Evolutionary conservation across 92 coral and sea anemone species (phyloP), one percentile per base, ranked within the genome.

Genomic region (Palythoa grandis): DNA sequence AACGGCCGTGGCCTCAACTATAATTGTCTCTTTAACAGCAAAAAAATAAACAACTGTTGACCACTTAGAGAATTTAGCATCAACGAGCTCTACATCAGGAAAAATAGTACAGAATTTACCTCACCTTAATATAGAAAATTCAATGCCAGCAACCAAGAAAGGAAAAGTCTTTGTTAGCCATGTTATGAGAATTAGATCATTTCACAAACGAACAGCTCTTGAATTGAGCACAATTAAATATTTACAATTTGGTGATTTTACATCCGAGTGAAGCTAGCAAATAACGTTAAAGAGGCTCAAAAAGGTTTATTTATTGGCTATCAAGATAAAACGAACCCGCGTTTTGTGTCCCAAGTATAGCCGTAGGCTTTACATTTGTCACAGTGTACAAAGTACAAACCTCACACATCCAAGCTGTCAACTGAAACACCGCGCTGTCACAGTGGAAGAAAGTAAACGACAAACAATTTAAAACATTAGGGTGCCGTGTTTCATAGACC

Each of bases 141-240:
- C 20, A 66, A 66, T 66, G 22, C 22, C 85, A 35, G 85, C 85
- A 48, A 13, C 74, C 56, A 15, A 23, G 50, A 20, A 24, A 54
- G 25, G 65, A 66, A 80, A 66, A 65, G 7, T 63, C 85, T 29
- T n/a, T 16, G 52, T 43, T 52, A 80, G 85, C 85, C 85, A 80
- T 80, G 73, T 48, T 80, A 80, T 80, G 19, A 80, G 72, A 80
- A 80, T 80, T 80, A 80, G 74, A 16, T 80, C 85, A 80, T 80
- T 80, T 65, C 85, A 80, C 61, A 80, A 80, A 66, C 73, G 61
- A 68, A 66, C 74, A 80, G 72, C 57, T 66, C 74, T 80, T 80
- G 85, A 68, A 68, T 80, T 80, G 85, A 80, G 74, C 74, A 66
- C 85, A 80, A 80, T 80, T 80, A 80, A 80, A 80, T 80, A 80